A percentile compares a stretch with the other conserved stretches of the same genome.
Evolutionary conservation across 1,140 invertebrate species (phyloP).

Genomic region (Paracyclopina nana): DNA sequence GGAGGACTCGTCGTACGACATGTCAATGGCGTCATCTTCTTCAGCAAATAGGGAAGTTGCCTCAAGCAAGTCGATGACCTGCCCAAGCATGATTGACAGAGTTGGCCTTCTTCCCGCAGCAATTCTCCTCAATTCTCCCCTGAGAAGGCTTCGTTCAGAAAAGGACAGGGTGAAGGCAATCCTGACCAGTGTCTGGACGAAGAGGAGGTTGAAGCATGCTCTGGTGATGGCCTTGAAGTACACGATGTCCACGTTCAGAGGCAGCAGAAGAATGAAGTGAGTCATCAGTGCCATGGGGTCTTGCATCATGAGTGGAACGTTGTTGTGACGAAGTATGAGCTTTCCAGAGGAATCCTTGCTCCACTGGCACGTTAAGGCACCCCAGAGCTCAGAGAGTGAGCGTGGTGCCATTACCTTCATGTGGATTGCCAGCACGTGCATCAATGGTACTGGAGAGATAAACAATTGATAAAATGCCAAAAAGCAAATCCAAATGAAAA

Average conservation of each 20-base stretch:
- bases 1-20: no score
- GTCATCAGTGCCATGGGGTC: constrained; percentile 64
- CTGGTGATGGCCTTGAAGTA: constrained; percentile 68
- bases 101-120: no score
- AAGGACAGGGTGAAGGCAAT: constrained; percentile 38
- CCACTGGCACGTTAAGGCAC: constrained; percentile 25
- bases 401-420: constrained; percentile 39
- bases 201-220: constrained; percentile 64
- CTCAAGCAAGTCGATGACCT: not conserved
- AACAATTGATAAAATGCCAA: not conserved
- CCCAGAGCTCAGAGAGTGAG: constrained; percentile 23
- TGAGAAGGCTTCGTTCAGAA: not conserved
- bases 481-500: constrained; percentile 19
- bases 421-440: constrained; percentile 68
- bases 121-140: not conserved
- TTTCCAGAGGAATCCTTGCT: constrained; percentile 16
- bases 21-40: no score
- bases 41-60: not conserved
- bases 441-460: constrained; percentile 46
- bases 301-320: constrained; percentile 58
- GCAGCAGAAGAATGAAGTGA: constrained; percentile 63
- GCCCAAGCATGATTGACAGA: not conserved
- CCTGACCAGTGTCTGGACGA: constrained; percentile 61
- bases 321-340: constrained; percentile 28
- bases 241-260: constrained; percentile 52